Evolutionary conservation across 2,113 vertebrate species (phyloP), one percentile per base, ranked within the genome.

Genomic region (Cochlearius cochlearius): DNA sequence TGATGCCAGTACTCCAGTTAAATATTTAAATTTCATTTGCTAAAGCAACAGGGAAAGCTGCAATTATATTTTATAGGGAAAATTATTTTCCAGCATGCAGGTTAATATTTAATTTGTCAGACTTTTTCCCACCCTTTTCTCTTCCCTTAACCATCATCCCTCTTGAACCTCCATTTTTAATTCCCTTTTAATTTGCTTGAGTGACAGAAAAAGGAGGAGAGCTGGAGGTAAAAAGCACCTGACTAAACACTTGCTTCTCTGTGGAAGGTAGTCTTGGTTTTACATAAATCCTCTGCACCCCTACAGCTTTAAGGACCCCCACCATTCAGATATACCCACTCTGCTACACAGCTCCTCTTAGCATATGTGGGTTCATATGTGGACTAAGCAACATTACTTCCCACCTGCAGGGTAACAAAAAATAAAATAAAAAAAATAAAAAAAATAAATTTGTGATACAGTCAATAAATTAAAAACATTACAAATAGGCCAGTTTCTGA

Each of bases 11-110:
- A 63, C 72, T 69, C 75, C 25, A 30, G 90, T 96, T 96, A 97
- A 98, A 97, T 96, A 97, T 97, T 98, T 97, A 98, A 96, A 92
- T 85, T 92, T 98, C 45, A 94, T 97, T 97, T 98, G 67, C 86
- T 36, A 13, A 63, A 96, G 47, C 86, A 97, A 95, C 32, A 73
- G 90, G 71, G 9, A 59, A 94, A 95, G 66, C 43, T 84, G 67
- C n/a, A 85, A 88, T 95, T 95, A 88, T 43, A 39, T 81, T 96
- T 97, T 96, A 80, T 22, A 77, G 32, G 41, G 53, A 77, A 94
- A 89, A 80, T 55, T 39, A 74, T 58, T 92, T 96, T 93, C 58
- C 74, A 81, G 45, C 60, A n/a, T 83, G 12, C 7, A 86, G 43
- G 52, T 90, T 96, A 80, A 88, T 95, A 94, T 80, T 91, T 91